Conservation (phyloP, 2,113 vertebrate species). For the Cololabis saira region DNA sequence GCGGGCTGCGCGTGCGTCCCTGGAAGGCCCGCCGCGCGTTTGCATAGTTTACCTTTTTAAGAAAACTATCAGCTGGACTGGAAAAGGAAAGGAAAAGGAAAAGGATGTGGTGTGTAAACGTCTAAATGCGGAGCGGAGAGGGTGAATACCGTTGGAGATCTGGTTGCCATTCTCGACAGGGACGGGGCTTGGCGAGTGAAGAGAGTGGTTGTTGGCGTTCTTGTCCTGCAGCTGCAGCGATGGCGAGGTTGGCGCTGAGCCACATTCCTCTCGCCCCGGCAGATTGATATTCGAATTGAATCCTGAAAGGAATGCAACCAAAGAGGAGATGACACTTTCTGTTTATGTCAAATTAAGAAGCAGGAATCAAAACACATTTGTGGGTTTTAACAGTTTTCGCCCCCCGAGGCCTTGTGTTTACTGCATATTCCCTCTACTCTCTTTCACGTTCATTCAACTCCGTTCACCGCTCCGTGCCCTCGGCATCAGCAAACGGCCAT, state of each 20-base stretch:
- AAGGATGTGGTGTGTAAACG: too few relatives aligned
- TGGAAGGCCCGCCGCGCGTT: too few relatives aligned
- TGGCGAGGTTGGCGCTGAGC: conserved; percentile 78
- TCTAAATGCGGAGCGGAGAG: neutral
- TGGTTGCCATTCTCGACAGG: conserved; percentile 95
- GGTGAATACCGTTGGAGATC: conserved; percentile 87
- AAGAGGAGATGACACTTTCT: conserved; percentile 16
- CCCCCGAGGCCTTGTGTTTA: too few relatives aligned
- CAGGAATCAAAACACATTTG: neutral
- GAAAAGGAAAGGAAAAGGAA: too few relatives aligned
- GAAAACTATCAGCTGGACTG: too few relatives aligned
- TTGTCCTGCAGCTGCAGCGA: conserved; percentile 89
- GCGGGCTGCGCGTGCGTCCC: too few relatives aligned
- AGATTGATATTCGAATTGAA: conserved; percentile 93
- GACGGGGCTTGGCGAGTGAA: conserved; percentile 79
- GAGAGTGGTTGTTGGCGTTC: conserved; percentile 92
- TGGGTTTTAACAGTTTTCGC: neutral
- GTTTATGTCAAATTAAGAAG: neutral
- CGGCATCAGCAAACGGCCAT: too few relatives aligned
- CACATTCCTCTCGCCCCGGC: conserved; percentile 85
- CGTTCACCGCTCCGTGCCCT: neutral
- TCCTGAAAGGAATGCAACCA: conserved; percentile 73
- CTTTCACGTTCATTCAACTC: neutral
- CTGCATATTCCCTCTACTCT: neutral
- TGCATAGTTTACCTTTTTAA: too few relatives aligned